Evolutionary conservation across 1,140 invertebrate species (phyloP).

Genomic region (Achatina immaculata): DNA sequence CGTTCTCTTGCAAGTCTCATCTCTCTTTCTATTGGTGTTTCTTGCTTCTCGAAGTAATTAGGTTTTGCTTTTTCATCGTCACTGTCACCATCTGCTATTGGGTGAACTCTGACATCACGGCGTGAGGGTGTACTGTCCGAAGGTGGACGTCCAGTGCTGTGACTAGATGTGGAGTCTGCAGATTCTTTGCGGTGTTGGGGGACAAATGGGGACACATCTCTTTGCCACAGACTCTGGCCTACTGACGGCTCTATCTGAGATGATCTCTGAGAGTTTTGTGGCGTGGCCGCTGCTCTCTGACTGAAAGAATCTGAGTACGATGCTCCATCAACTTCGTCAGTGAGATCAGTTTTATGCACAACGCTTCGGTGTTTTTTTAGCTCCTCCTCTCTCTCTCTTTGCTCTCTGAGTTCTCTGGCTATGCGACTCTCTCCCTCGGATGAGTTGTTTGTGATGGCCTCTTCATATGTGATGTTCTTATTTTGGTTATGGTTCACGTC

Average conservation of each 20-base stretch:
- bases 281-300: background rate
- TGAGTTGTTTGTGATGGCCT: constrained; percentile 49
- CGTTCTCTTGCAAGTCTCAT: constrained; percentile 74
- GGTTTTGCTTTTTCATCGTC: constrained; percentile 26
- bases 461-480: constrained; percentile 55
- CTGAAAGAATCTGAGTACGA: background rate
- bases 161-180: constrained; percentile 49
- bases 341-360: constrained; percentile 1
- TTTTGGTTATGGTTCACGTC: constrained; percentile 48
- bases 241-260: background rate
- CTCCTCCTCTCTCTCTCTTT: constrained; percentile 72
- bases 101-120: constrained; percentile 49
- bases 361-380: constrained; percentile 49
- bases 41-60: constrained; percentile 51
- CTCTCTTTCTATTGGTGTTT: constrained; percentile 76
- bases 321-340: background rate
- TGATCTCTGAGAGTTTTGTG: constrained; percentile 1
- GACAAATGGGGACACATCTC: constrained; percentile 51
- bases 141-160: constrained; percentile 53
- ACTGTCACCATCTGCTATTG: background rate
- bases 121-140: constrained; percentile 52
- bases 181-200: constrained; percentile 42
- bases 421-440: constrained; percentile 71
- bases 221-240: constrained; percentile 40
- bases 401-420: constrained; percentile 72